Evolutionary conservation across 2,888 invertebrate genomes (phyloP), one percentile per base, ranked within the genome.

Genomic region (Tenthredo amoena): DNA sequence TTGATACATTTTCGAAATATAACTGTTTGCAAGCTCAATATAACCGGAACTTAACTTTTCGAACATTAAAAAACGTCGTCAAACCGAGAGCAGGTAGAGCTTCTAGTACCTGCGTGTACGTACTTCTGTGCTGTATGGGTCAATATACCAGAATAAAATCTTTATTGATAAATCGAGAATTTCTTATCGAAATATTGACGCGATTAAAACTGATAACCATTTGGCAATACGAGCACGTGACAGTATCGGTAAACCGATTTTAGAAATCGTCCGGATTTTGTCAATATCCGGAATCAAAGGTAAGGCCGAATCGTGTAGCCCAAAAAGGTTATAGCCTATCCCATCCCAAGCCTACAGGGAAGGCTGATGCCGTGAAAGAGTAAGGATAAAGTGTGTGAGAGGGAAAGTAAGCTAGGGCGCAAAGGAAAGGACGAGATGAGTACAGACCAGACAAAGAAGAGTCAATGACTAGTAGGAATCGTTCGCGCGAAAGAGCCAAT

Each of bases 391-490:
- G 40, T 40, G 81, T 40, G 81, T 77, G 55, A 47, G 77, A 77
- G 55, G 55, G 77, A 18, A 34, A 34, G 50, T 18, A 34, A 0
- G 12, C 15, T 37, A 10, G 31, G 26, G 18, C 18, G 50, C 15
- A 43, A 79, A 62, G 43, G 34, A 79, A 26, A 21, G 43, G 62
- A 21, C 9, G 77, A 77, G 31, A 55, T 12, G 9, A 34, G 47
- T 50, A 34, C 18, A 77, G 6, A n/a, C 31, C 34, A 62, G 58
- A 79, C 77, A 58, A 79, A 79, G 58, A 81, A 37, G 81, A 81
- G 81, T 81, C 81, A 81, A 81, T 81, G 81, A 81, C 81, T 58
- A 34, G 81, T 37, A 62, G 50, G 40, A 81, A 58, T 62, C 58
- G 81, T 62, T 81, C 58, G 58, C 26, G 40, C 34, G 62, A 81